Percentiles rank a stretch among this genome's conserved stretches.
Conservation (phyloP, 92 coral and sea anemone species). For the Plumapathes pennacea region DNA sequence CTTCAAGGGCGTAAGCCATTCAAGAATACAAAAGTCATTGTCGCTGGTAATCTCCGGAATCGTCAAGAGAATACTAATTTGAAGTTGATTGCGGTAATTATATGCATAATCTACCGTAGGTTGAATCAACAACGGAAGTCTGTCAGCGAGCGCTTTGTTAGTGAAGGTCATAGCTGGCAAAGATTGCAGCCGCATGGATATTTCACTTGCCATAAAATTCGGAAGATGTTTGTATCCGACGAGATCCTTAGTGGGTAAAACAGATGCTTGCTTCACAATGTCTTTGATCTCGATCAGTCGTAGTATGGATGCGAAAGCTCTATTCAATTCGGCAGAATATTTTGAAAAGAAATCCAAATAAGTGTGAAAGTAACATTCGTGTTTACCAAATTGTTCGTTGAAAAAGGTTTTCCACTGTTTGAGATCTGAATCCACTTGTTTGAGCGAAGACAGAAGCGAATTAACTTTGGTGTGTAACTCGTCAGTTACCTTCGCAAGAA, state of each 20-base stretch:
- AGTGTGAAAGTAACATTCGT: background rate
- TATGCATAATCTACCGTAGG: conserved; percentile 23
- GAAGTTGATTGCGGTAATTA: background rate
- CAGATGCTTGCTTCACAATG: conserved; percentile 3
- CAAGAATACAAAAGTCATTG: background rate
- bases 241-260: conserved; percentile 1
- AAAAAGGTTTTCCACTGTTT: conserved; percentile 1
- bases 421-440: background rate
- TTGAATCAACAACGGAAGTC: background rate
- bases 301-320: conserved; percentile 3
- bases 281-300: conserved; percentile 14
- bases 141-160: background rate
- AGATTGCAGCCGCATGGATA: background rate
- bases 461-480: conserved; percentile 14
- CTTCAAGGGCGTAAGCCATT: conserved; percentile 10
- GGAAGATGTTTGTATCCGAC: conserved; percentile 1
- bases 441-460: background rate
- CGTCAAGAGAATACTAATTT: conserved; percentile 5
- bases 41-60: conserved; percentile 1
- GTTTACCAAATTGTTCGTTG: background rate
- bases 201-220: conserved; percentile 1
- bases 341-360: conserved; percentile 16
- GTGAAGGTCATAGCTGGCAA: background rate
- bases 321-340: conserved; percentile 2
- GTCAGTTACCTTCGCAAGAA: conserved; percentile 13